Base-by-base conservation (phyloP, 2,888 invertebrate species). In the Choristoneura rosaceana region DNA sequence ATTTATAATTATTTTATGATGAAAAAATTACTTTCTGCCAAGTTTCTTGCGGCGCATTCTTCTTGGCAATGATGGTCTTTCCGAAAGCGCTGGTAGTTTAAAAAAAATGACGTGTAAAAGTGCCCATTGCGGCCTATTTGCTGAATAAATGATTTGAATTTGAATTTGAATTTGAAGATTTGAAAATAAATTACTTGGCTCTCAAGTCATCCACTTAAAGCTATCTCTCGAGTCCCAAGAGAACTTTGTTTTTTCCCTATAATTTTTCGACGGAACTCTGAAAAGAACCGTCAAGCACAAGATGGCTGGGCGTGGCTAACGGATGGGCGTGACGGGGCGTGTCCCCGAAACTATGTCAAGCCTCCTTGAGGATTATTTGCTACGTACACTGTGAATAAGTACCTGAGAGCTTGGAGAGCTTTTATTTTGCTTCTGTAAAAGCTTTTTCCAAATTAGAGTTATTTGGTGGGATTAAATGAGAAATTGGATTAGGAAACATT, bases 311-410 rank as follows among this genome's bases (percentile, higher is more conserved):
- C 85, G 86, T 81, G 82, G 77, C 77, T 38, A 50, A 4, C 34
- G 65, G 45, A 69, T 79, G 76, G 83, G 83, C 77, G 76, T 76
- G 79, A 68, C 47, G 78, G 84, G 91, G 90, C 87, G 90, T 86
- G 78, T 80, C 82, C 47, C 55, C 74, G 74, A 55, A 89, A 87
- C 80, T 88, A 82, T 89, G 91, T 90, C 91, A 88, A 90, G 89
- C 82, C 83, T 76, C 69, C 70, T 74, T 74, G 73, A 74, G 77
- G 74, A 76, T 79, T 77, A 74, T 70, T 74, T 76, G 64, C 70
- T 47, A 14, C 34, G 41, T 52, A 15, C 52, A 55, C 52, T 69
- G 15, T 25, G 52, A 62, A 25, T 69, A 71, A 71, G 67, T 71
- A 66, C 45, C 62, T 45, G 62, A 62, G 45, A 62, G 67, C 62